Percentiles rank a stretch among this genome's conserved stretches.
Conservation (phyloP, 2,113 vertebrate genomes). For the Dipodomys ordii region DNA sequence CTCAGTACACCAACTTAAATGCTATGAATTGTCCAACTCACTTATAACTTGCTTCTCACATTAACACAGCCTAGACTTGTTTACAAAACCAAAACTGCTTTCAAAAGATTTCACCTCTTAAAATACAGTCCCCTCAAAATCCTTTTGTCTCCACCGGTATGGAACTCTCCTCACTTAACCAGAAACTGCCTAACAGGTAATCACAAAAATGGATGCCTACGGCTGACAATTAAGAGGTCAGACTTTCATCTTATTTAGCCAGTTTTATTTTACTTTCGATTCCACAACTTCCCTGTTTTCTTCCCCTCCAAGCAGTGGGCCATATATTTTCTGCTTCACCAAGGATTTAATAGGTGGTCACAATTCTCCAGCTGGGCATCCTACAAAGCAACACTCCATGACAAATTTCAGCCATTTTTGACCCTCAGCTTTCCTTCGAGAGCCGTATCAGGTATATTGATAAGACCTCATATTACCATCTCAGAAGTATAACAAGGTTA, state of each 20-base stretch:
- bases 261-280: slow-evolving; percentile 64
- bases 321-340: slow-evolving; percentile 73
- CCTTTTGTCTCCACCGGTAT: slow-evolving; percentile 25
- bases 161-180: neutral
- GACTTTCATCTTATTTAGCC: slow-evolving; percentile 71
- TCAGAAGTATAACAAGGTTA: slow-evolving; percentile 87
- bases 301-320: slow-evolving; percentile 59
- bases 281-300: slow-evolving; percentile 37
- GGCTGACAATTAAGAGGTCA: slow-evolving; percentile 72
- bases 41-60: neutral
- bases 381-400: slow-evolving; percentile 81
- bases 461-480: slow-evolving; percentile 86
- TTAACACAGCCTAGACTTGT: slow-evolving; percentile 35
- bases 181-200: slow-evolving; percentile 51
- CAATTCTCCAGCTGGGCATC: slow-evolving; percentile 75
- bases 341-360: slow-evolving; percentile 81
- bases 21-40: slow-evolving; percentile 35
- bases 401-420: slow-evolving; percentile 86
- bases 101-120: slow-evolving; percentile 8
- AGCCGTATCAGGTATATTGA: slow-evolving; percentile 83
- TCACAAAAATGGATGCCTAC: slow-evolving; percentile 55
- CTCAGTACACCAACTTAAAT: slow-evolving; percentile 1
- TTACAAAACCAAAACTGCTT: slow-evolving; percentile 27
- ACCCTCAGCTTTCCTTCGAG: slow-evolving; percentile 84
- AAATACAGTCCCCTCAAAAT: slow-evolving; percentile 12